Conservation (phyloP, 1,140 invertebrate genomes). For the Armadillidium nasatum region DNA sequence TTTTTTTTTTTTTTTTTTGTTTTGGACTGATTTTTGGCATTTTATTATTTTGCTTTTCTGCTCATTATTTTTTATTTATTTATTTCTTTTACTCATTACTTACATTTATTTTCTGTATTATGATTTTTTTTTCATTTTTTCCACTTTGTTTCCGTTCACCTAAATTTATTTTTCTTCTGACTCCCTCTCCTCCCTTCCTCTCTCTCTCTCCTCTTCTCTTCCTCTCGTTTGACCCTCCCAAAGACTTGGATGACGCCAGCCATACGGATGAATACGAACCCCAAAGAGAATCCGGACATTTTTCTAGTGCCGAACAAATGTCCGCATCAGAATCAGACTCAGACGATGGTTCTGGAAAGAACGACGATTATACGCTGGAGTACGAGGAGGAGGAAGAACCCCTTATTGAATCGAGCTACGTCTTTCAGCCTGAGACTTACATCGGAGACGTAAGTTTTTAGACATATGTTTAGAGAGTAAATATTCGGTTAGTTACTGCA, state of each 20-base stretch:
- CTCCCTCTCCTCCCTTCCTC: background rate
- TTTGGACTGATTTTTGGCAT: background rate
- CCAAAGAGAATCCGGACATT: constrained; percentile 37
- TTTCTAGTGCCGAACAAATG: constrained; percentile 36
- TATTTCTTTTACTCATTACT: too few relatives aligned
- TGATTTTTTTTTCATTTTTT: background rate
- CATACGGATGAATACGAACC: constrained; percentile 53
- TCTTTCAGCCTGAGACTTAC: constrained; percentile 38
- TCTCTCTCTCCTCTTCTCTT: constrained; percentile 11
- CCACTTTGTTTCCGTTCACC: constrained; percentile 1
- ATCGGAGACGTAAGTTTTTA: constrained; percentile 41
- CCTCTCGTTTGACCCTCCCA: constrained; percentile 38
- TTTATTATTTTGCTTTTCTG: too few relatives aligned
- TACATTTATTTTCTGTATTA: too few relatives aligned
- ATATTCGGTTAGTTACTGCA: too few relatives aligned
- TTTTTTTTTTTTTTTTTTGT: background rate
- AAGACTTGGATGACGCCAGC: constrained; percentile 50
- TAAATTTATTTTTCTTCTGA: constrained; percentile 17
- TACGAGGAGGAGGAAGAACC: constrained; percentile 49
- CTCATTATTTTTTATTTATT: too few relatives aligned
- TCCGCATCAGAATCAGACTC: constrained; percentile 47
- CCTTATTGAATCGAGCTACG: constrained; percentile 51
- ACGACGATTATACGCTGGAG: constrained; percentile 50
- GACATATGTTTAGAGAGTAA: too few relatives aligned
- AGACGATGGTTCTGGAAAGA: constrained; percentile 56